Evolutionary conservation across 1,140 invertebrate genomes (phyloP).

Genomic region (Kradibia gibbosae): DNA sequence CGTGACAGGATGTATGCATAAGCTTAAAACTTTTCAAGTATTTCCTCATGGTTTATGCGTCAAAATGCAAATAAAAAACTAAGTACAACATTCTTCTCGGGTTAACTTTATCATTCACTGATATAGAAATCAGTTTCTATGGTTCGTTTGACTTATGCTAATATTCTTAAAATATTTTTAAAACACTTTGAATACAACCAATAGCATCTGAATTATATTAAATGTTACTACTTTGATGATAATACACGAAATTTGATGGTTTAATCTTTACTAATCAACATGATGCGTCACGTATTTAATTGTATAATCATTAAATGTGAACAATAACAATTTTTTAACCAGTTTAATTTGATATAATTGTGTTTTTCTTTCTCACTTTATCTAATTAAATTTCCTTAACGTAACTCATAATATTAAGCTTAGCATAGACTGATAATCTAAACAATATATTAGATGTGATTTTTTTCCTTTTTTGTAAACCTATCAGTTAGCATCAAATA

Average conservation of each 20-base stretch:
- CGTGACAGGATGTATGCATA: constrained; percentile 9
- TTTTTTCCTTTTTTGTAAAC: neutral
- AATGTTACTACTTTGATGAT: neutral
- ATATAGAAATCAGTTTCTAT: constrained; percentile 2
- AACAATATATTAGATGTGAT: too few relatives aligned
- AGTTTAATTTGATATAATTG: neutral
- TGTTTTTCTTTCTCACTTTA: neutral
- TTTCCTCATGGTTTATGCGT: constrained; percentile 16
- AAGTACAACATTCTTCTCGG: constrained; percentile 4
- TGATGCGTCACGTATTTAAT: neutral
- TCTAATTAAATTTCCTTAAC: neutral
- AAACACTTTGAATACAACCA: neutral
- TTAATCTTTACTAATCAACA: neutral
- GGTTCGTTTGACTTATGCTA: neutral
- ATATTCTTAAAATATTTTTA: neutral
- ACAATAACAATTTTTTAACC: neutral
- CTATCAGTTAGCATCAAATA: neutral
- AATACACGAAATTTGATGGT: neutral
- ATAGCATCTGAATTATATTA: neutral
- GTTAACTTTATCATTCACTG: neutral
- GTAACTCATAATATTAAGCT: neutral
- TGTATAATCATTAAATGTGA: neutral
- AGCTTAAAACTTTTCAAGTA: constrained; percentile 1
- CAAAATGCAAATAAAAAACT: constrained; percentile 24
- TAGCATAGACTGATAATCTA: too few relatives aligned